A percentile compares a stretch with the other conserved stretches of the same genome.
Conservation (phyloP, 2,888 invertebrate genomes). For the Heterodera filipjevi region DNA sequence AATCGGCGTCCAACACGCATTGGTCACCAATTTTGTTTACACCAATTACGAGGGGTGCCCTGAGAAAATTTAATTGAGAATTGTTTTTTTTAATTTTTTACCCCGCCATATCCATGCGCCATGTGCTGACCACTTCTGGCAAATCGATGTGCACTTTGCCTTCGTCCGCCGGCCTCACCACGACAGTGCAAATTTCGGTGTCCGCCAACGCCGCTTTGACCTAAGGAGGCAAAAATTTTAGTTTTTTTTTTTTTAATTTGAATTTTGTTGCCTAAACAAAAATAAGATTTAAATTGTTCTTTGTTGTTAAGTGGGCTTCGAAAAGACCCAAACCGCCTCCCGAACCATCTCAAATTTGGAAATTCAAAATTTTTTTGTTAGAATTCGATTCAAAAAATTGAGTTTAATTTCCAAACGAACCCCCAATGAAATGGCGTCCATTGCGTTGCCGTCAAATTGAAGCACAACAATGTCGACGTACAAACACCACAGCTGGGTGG, state of each 20-base stretch:
- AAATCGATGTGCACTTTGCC: constrained; percentile 51
- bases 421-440: constrained; percentile 88
- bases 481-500: constrained; percentile 50
- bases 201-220: constrained; percentile 56
- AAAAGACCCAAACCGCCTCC: too few relatives aligned
- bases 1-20: constrained; percentile 54
- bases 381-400: too few relatives aligned
- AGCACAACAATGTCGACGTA: constrained; percentile 70
- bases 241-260: not conserved
- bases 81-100: constrained; percentile 19
- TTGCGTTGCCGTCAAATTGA: constrained; percentile 93
- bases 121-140: constrained; percentile 47
- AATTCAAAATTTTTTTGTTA: too few relatives aligned
- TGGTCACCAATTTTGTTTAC: constrained; percentile 54
- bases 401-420: too few relatives aligned
- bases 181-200: constrained; percentile 49
- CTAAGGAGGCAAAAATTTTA: constrained; percentile 31
- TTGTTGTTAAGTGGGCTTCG: too few relatives aligned
- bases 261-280: too few relatives aligned
- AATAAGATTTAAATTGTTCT: too few relatives aligned
- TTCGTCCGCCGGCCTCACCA: constrained; percentile 52
- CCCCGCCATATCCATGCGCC: constrained; percentile 49
- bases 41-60: constrained; percentile 52
- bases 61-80: constrained; percentile 22
- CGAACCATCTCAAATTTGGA: too few relatives aligned